phyloP scores from a whole-genome alignment of 2,113 vertebrate genomes.

The Psammodynastes pulverulentus region DNA sequence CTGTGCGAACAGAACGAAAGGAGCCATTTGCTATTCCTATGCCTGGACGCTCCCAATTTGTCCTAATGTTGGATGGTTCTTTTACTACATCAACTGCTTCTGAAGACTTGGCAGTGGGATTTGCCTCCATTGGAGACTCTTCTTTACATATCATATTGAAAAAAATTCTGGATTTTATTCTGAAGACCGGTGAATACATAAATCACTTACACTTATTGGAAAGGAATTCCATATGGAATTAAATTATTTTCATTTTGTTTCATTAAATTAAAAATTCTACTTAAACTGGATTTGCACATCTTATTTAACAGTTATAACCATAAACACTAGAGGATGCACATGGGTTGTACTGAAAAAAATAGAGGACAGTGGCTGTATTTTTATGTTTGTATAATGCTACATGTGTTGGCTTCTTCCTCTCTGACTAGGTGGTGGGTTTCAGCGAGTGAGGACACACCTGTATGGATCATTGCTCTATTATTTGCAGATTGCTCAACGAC shows the following conservation, averaged over 20 bases:
- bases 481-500: conserved; percentile 94
- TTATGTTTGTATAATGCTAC: accelerated
- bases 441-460: conserved; percentile 90
- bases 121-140: conserved; percentile 91
- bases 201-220: neutral
- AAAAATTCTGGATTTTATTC: conserved; percentile 94
- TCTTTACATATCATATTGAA: conserved; percentile 93
- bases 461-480: conserved; percentile 96
- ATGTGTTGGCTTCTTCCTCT: neutral
- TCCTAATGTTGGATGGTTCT: conserved; percentile 65
- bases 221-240: neutral
- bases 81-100: conserved; percentile 60
- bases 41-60: conserved; percentile 55
- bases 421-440: conserved; percentile 88
- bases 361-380: neutral
- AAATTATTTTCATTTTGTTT: conserved; percentile 12
- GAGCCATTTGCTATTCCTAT: conserved; percentile 64
- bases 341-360: neutral
- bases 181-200: conserved; percentile 83
- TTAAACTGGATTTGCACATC: accelerated
- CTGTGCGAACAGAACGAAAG: conserved; percentile 89
- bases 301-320: neutral
- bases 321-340: neutral
- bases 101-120: conserved; percentile 77
- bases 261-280: neutral